phyloP scores from a whole-genome alignment of 2,113 vertebrate species.

The Lynx canadensis region DNA sequence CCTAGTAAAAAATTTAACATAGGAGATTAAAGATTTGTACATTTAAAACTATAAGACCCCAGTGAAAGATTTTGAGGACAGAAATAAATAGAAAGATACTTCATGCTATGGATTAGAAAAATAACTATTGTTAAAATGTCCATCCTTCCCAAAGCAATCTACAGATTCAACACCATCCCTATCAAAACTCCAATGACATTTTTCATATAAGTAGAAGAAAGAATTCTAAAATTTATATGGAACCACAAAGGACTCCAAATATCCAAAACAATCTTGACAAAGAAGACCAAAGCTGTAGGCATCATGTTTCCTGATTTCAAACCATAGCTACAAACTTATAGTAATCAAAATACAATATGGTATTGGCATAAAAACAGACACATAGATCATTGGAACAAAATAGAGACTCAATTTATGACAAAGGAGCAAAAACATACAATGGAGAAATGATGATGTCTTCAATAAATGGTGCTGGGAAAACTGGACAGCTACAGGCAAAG shows the following conservation, averaged over 20 bases:
- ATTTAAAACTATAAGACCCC: background rate
- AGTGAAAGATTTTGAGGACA: background rate
- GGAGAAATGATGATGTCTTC: background rate
- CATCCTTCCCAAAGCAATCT: background rate
- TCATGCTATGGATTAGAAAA: background rate
- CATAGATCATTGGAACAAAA: background rate
- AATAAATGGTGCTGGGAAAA: background rate
- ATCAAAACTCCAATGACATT: background rate
- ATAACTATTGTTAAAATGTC: background rate
- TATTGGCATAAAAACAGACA: background rate
- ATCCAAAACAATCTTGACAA: background rate
- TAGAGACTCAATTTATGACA: background rate
- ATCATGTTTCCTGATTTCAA: background rate
- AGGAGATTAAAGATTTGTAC: background rate
- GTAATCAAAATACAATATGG: background rate
- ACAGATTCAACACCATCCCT: background rate
- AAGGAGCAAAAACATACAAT: background rate
- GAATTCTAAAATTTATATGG: background rate
- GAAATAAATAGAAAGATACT: background rate
- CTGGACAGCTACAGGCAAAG: background rate
- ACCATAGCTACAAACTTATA: background rate
- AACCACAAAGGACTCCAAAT: background rate
- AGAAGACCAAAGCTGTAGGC: background rate
- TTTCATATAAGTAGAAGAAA: background rate
- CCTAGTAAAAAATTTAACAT: background rate